phyloP scores from a whole-genome alignment of 1,140 invertebrate species.

The Zaprionus capensis region DNA sequence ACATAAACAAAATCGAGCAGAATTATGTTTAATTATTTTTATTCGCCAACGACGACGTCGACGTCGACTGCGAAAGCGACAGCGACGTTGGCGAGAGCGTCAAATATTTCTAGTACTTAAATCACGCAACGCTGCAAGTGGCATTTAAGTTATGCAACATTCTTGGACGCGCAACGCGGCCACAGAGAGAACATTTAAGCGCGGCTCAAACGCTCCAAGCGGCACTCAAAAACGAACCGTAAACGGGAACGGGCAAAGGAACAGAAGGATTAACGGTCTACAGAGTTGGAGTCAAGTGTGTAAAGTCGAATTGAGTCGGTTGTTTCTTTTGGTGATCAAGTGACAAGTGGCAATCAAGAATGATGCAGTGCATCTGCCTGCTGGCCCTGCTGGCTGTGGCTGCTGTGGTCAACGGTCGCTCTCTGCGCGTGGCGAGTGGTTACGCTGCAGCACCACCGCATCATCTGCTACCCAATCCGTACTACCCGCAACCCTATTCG shows the following conservation, averaged over 20 bases:
- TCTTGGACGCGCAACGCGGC: constrained; percentile 43
- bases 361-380: constrained; percentile 62
- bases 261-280: constrained; percentile 4
- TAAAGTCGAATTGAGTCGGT: background rate
- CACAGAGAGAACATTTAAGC: constrained; percentile 52
- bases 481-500: constrained; percentile 50
- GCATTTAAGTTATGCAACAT: constrained; percentile 69
- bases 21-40: constrained; percentile 13
- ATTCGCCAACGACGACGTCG: constrained; percentile 6
- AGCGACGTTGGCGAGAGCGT: background rate
- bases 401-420: constrained; percentile 41
- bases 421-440: constrained; percentile 42
- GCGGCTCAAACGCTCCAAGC: constrained; percentile 44
- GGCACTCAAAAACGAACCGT: constrained; percentile 36
- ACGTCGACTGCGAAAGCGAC: background rate
- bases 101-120: constrained; percentile 47
- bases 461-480: constrained; percentile 29
- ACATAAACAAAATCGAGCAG: background rate
- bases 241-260: constrained; percentile 11
- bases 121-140: constrained; percentile 53
- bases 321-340: background rate
- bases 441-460: constrained; percentile 15
- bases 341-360: constrained; percentile 14
- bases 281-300: background rate
- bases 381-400: constrained; percentile 36